Base-by-base conservation (phyloP, 2,888 invertebrate species). In the Lampropteryx suffumata region DNA sequence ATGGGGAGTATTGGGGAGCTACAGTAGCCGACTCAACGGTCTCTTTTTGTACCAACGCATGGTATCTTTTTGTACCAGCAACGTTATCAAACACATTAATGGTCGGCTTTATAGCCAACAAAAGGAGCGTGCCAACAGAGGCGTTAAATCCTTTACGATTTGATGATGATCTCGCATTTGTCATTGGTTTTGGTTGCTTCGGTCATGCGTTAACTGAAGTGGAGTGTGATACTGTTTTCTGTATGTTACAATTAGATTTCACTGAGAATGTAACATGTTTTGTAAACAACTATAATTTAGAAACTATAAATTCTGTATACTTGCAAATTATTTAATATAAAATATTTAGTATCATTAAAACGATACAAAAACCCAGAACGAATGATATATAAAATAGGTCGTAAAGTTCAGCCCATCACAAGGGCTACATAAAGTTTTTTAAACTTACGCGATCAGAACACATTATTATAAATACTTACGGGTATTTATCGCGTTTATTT, bases 71-170 rank as follows among this genome's bases (percentile, higher is more conserved):
- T 55, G 39, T 55, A 49, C 48, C 50, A 54, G 54, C 82, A 84
- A 77, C 84, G 75, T 88, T 86, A 90, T 87, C 88, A 89, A 90
- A 89, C 88, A 89, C 84, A 82, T 83, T 89, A 88, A 89, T 90
- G 89, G 87, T 73, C 84, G 83, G 85, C 86, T 84, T 89, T 89
- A 86, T 88, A 77, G 71, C 77, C 83, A 85, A 90, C 89, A 90
- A 89, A 89, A 83, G 87, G 80, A 90, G 86, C 82, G 86, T 86
- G 90, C 85, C 80, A 90, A 89, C 84, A 73, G 84, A 90, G 86
- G 90, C 90, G 90, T 91, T 89, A 91, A 91, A 91, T 91, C 90
- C 90, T 86, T 89, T 84, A 87, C 88, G 85, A 89, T 86, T 86
- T 83, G 80, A 84, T 82, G 86, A 84, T 82, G 79, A 81, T 84